Evolutionary conservation across 2,888 invertebrate species (phyloP).

Genomic region (Tricholauxania praeusta): DNA sequence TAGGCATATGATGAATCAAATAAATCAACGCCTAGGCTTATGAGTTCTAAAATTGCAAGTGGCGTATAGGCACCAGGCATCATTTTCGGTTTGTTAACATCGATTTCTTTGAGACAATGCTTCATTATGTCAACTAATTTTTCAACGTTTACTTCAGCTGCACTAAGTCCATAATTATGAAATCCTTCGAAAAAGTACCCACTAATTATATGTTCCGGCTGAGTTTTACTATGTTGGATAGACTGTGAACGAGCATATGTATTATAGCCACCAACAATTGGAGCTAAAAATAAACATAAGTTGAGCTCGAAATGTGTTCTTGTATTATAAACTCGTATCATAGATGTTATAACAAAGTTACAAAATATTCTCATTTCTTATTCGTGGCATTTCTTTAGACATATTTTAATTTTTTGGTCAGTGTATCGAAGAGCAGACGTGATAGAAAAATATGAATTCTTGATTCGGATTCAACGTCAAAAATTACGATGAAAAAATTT

Average conservation of each 20-base stretch:
- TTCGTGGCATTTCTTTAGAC: no score
- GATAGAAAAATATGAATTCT: no score
- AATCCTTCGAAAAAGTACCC: slow-evolving; percentile 89
- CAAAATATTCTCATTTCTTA: no score
- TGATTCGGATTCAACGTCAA: no score
- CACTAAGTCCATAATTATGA: slow-evolving; percentile 77
- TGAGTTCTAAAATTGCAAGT: slow-evolving; percentile 76
- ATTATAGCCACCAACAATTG: slow-evolving; percentile 77
- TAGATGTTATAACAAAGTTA: no score
- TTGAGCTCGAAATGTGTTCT: no score
- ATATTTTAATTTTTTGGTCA: no score
- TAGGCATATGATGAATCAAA: slow-evolving; percentile 90
- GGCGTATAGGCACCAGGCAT: slow-evolving; percentile 87
- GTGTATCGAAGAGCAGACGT: no score
- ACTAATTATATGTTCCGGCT: slow-evolving; percentile 70
- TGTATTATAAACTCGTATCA: no score
- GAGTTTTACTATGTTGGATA: slow-evolving; percentile 71
- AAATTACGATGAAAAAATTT: no score
- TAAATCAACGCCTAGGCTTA: slow-evolving; percentile 84
- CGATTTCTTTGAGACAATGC: slow-evolving; percentile 70
- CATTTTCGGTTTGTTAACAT: slow-evolving; percentile 73
- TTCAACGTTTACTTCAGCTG: slow-evolving; percentile 70
- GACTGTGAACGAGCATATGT: slow-evolving; percentile 75
- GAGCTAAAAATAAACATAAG: slow-evolving; percentile 49
- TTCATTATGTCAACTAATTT: slow-evolving; percentile 74